phyloP scores from a whole-genome alignment of 2,888 invertebrate species.

The Dasypolia templi region DNA sequence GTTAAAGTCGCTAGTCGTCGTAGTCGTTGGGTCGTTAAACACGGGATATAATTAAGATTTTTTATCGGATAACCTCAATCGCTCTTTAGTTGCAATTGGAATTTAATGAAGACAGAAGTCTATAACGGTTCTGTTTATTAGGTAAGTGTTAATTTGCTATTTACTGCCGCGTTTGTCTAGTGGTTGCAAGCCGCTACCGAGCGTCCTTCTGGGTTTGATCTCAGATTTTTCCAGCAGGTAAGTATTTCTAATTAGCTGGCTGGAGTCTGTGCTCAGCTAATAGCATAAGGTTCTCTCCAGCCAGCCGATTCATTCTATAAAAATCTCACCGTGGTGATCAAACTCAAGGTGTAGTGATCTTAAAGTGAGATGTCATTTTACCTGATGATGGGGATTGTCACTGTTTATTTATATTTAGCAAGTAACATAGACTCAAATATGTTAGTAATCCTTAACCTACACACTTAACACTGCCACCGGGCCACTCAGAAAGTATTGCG shows the following conservation, averaged over 20 bases:
- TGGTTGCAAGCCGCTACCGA: neutral
- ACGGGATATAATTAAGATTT: conserved; percentile 43
- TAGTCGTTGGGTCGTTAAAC: conserved; percentile 46
- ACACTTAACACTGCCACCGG: too few relatives aligned
- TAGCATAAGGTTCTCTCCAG: neutral
- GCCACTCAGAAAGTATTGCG: too few relatives aligned
- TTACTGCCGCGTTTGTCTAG: neutral
- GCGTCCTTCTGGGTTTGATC: neutral
- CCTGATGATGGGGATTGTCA: too few relatives aligned
- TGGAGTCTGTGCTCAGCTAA: neutral
- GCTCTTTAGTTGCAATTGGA: too few relatives aligned
- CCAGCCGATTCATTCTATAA: neutral
- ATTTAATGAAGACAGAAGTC: too few relatives aligned
- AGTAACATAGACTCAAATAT: too few relatives aligned
- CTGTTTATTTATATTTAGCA: too few relatives aligned
- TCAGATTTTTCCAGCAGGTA: neutral
- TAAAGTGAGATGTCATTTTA: too few relatives aligned
- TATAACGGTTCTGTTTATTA: too few relatives aligned
- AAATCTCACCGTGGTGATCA: neutral
- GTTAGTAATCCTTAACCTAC: too few relatives aligned
- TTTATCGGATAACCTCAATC: conserved; percentile 26
- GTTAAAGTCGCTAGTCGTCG: conserved; percentile 39
- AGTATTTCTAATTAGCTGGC: too few relatives aligned
- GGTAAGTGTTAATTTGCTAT: too few relatives aligned
- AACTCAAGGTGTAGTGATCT: neutral